Evolutionary conservation across 2,113 vertebrate genomes (phyloP).

Genomic region (Oplegnathus fasciatus): DNA sequence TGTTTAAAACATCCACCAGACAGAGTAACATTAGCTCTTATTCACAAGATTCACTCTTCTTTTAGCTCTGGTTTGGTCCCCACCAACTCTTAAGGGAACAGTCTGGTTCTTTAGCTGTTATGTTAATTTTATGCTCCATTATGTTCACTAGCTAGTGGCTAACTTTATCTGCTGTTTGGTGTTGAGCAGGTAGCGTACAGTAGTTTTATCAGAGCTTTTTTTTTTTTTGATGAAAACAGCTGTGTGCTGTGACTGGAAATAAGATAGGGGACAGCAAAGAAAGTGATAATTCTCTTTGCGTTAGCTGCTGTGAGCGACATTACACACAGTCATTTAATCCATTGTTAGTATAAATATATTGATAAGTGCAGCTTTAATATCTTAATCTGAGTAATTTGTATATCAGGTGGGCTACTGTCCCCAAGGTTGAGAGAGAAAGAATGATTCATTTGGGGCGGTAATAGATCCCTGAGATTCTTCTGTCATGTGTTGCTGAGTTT

Average conservation of each 20-base stretch:
- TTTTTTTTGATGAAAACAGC: not conserved
- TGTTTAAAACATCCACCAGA: too few species aligned
- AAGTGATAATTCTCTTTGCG: not conserved
- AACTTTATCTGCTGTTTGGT: not conserved
- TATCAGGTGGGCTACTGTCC: not conserved
- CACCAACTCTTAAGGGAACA: too few species aligned
- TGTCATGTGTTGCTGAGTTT: constrained; percentile 4
- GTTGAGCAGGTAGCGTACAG: not conserved
- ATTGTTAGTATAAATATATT: not conserved
- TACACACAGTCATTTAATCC: not conserved
- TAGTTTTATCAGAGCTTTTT: not conserved
- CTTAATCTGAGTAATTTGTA: not conserved
- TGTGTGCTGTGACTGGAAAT: not conserved
- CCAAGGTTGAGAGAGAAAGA: not conserved
- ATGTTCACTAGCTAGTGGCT: not conserved
- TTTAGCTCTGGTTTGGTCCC: too few species aligned
- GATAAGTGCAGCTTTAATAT: constrained; percentile 9
- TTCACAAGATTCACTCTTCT: too few species aligned
- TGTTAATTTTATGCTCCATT: too few species aligned
- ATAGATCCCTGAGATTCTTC: constrained; percentile 11
- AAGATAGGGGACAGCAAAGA: not conserved
- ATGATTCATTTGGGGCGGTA: not conserved
- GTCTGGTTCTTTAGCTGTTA: too few species aligned
- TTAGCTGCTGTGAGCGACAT: not conserved
- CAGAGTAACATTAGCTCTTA: too few species aligned